Conservation (phyloP, 2,113 vertebrate species). For the Dasypus novemcinctus region DNA sequence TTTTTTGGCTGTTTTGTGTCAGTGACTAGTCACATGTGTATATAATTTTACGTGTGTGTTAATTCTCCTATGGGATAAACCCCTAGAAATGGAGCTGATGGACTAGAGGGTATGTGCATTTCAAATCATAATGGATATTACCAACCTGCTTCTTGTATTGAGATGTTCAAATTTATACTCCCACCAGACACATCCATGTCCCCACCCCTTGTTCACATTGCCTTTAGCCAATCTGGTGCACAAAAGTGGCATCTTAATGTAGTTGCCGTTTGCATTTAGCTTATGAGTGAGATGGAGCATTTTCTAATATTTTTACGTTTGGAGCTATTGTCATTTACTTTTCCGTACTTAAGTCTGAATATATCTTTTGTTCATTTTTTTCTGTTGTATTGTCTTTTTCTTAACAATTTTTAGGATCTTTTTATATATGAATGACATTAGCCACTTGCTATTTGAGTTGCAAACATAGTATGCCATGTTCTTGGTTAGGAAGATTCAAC, state of each 20-base stretch:
- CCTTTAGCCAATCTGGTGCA: neutral
- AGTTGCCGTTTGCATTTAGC: neutral
- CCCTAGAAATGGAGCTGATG: neutral
- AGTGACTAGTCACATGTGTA: no score
- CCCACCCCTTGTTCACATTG: no score
- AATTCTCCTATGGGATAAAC: neutral
- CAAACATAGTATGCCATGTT: neutral
- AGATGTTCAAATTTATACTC: neutral
- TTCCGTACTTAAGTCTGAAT: neutral
- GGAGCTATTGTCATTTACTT: neutral
- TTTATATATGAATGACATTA: neutral
- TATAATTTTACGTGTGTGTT: no score
- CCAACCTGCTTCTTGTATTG: neutral
- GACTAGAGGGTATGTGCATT: neutral
- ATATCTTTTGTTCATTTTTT: neutral
- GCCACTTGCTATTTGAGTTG: neutral
- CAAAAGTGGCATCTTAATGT: neutral
- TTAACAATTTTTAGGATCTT: neutral
- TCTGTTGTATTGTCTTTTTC: neutral
- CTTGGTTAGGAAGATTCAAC: neutral
- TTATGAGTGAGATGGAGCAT: neutral
- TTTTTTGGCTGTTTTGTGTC: no score
- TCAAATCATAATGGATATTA: neutral
- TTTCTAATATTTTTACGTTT: neutral
- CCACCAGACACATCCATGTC: no score